Evolutionary conservation across 2,113 vertebrate species (phyloP).

Genomic region (Butorides virescens): DNA sequence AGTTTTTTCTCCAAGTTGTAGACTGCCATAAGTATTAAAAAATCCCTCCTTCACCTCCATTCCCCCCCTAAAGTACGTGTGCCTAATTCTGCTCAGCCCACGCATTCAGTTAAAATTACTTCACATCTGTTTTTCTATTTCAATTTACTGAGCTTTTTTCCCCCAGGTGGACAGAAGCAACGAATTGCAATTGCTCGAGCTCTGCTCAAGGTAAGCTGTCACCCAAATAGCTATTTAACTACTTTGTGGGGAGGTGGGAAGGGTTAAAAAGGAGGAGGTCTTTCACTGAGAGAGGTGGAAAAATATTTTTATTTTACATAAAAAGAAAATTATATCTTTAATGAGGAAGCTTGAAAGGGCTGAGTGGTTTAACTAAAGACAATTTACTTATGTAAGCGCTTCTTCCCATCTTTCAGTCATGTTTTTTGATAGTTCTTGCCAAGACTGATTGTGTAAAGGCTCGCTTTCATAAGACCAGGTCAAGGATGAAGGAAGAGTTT

Average conservation of each 20-base stretch:
- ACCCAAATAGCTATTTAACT: background rate
- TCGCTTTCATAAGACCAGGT: background rate
- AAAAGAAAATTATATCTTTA: background rate
- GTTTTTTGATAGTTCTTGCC: background rate
- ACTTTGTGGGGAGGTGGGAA: background rate
- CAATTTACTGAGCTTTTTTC: background rate
- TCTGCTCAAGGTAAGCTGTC: constrained; percentile 86
- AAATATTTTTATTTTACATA: background rate
- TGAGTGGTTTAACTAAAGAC: background rate
- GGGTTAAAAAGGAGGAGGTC: background rate
- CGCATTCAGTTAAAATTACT: background rate
- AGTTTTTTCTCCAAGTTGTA: background rate
- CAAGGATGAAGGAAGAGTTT: background rate
- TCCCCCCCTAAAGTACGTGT: background rate
- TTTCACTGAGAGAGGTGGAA: background rate
- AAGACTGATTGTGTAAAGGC: background rate
- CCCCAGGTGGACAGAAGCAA: constrained; percentile 94
- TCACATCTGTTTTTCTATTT: background rate
- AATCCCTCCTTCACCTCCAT: background rate
- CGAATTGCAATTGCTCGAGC: constrained; percentile 96
- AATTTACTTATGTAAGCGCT: background rate
- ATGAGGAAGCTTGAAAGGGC: background rate
- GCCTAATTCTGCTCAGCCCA: background rate
- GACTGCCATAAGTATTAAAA: background rate
- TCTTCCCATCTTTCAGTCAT: background rate